Evolutionary conservation across 2,888 invertebrate species (phyloP).

Genomic region (Athrips mouffetella): DNA sequence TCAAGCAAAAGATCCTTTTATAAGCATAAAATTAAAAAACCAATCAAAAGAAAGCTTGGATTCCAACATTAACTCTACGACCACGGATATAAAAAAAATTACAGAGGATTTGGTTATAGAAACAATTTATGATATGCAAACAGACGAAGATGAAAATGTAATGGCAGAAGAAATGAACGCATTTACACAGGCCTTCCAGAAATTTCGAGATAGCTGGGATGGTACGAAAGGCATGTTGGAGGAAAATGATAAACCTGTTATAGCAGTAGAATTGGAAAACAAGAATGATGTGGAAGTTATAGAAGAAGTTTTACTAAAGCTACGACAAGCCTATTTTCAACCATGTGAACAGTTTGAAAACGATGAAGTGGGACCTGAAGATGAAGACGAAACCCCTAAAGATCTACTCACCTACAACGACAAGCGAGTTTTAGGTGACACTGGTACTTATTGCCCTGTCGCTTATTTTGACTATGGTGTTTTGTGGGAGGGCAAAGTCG

Average conservation of each 20-base stretch:
- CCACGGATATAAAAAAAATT: background rate
- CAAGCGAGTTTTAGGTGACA: constrained; percentile 73
- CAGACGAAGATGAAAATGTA: constrained; percentile 16
- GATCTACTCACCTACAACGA: constrained; percentile 48
- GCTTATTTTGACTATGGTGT: constrained; percentile 72
- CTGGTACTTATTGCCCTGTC: constrained; percentile 80
- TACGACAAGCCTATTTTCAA: constrained; percentile 53
- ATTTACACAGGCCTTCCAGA: constrained; percentile 49
- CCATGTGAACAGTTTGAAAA: constrained; percentile 42
- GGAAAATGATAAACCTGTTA: constrained; percentile 50
- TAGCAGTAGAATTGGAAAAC: constrained; percentile 67
- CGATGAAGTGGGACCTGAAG: constrained; percentile 35
- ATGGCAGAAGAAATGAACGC: constrained; percentile 24
- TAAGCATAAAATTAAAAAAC: constrained; percentile 42
- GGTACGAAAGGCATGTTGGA: constrained; percentile 62
- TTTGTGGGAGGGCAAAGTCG: constrained; percentile 80
- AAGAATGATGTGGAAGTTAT: constrained; percentile 57
- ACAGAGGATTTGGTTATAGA: constrained; percentile 26
- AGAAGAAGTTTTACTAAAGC: constrained; percentile 53
- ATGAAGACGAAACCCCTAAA: constrained; percentile 39
- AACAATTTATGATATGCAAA: constrained; percentile 27
- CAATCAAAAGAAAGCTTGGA: background rate
- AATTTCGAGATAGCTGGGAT: constrained; percentile 59
- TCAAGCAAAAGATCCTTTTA: constrained; percentile 49
- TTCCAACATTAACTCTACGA: too few species aligned